Evolutionary conservation across 2,888 invertebrate species (phyloP).

Genomic region (Nycteola revayana): DNA sequence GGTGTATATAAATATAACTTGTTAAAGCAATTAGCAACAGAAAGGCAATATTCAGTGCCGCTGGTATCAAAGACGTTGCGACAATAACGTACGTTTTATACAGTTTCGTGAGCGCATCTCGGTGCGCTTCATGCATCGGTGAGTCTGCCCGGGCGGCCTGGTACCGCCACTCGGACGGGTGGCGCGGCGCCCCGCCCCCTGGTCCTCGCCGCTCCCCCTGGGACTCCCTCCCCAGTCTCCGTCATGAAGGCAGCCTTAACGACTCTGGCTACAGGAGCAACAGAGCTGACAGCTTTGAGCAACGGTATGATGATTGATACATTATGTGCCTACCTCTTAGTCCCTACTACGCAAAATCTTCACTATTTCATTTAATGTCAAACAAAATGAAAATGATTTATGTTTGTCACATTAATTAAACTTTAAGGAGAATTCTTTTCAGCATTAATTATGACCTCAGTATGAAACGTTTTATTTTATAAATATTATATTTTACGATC

Average conservation of each 20-base stretch:
- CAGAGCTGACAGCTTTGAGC: constrained; percentile 92
- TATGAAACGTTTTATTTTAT: too few species aligned
- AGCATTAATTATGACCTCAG: too few species aligned
- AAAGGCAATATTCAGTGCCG: neutral
- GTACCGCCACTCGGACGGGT: constrained; percentile 95
- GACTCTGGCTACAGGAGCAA: constrained; percentile 94
- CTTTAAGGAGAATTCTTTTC: too few species aligned
- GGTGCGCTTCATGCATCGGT: constrained; percentile 94
- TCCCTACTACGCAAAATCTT: neutral
- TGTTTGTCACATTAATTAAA: neutral
- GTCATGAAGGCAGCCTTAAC: constrained; percentile 92
- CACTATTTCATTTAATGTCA: neutral
- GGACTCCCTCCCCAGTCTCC: constrained; percentile 92
- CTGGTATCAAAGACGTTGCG: constrained; percentile 18
- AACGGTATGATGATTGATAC: constrained; percentile 82
- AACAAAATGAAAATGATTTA: neutral
- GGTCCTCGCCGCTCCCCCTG: constrained; percentile 91
- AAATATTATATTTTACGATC: too few species aligned
- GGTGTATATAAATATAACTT: too few species aligned
- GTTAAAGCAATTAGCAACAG: neutral
- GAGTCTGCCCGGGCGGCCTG: constrained; percentile 94
- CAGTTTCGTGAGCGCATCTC: constrained; percentile 83
- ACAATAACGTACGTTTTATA: constrained; percentile 27
- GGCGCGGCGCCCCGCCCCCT: constrained; percentile 83
- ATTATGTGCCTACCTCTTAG: constrained; percentile 1